Evolutionary conservation across 2,888 invertebrate species (phyloP).

Genomic region (Papilio gigon): DNA sequence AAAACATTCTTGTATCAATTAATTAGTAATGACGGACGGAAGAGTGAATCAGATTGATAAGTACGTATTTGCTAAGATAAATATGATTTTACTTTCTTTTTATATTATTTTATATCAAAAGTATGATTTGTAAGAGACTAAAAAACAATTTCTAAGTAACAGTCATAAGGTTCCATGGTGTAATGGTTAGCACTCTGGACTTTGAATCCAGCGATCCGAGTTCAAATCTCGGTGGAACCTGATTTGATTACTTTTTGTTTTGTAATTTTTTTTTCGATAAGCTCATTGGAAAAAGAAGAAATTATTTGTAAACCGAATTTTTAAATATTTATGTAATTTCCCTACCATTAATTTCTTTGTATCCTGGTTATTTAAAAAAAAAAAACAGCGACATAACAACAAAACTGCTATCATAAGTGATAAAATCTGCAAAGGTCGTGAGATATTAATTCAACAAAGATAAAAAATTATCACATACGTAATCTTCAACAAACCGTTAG

Average conservation of each 20-base stretch:
- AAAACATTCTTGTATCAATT: neutral
- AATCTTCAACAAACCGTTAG: slow-evolving; percentile 83
- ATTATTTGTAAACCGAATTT: neutral
- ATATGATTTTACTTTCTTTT: neutral
- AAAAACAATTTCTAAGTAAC: neutral
- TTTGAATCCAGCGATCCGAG: slow-evolving; percentile 93
- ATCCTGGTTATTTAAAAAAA: neutral
- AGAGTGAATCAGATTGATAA: slow-evolving; percentile 8
- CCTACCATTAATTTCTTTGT: too few species aligned
- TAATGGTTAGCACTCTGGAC: slow-evolving; percentile 92
- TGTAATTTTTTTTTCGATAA: neutral
- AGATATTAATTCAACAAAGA: slow-evolving; percentile 9
- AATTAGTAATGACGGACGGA: slow-evolving; percentile 6
- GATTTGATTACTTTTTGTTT: slow-evolving; percentile 34
- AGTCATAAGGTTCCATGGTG: slow-evolving; percentile 85
- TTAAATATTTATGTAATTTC: neutral
- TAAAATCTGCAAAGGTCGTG: slow-evolving; percentile 8
- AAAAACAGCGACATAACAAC: neutral
- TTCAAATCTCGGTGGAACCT: slow-evolving; percentile 92
- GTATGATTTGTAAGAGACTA: neutral
- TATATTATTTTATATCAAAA: neutral
- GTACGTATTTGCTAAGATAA: neutral
- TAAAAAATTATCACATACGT: slow-evolving; percentile 16
- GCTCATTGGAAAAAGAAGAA: too few species aligned
- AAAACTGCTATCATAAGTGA: slow-evolving; percentile 5